Base-by-base conservation (phyloP, 1,140 invertebrate genomes). In the Leptopilina clavipes region DNA sequence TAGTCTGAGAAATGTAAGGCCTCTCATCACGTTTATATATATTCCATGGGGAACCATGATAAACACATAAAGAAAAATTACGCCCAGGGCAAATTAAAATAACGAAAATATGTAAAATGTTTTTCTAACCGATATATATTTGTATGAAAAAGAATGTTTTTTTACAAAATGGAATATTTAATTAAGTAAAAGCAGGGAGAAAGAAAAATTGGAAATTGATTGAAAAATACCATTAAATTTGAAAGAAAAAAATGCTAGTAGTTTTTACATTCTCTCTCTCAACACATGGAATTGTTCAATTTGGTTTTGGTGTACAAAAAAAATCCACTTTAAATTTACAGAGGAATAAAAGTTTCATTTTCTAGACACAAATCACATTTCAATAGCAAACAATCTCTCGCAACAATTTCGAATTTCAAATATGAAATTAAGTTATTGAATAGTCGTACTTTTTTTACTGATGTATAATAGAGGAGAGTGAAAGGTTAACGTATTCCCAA, bases 1-100 rank as follows among this genome's bases (percentile, higher is more conserved):
- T 31, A 65, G 56, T 31, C 56, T 65, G 56, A 65, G 25, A n/a
- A 52, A 65, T 37, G 56, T 65, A 31, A 65, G 25, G 56, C 56
- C 56, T 65, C 56, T 65, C 56, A 31, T 31, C 56, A 31, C 22
- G 22, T n/a, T 25, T 59, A 31, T 31, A 9, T 40, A 40, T 40
- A 40, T 40, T 9, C 37, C 56, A 14, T 22, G 25, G 10, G 48
- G 12, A 12, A 52, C 48, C 14, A 52, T n/a, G 48, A 52, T 48
- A n/a, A 52, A 52, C 48, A n/a, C 7, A 52, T 52, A n/a, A 52
- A 31, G 5, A 31, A 52, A 17, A 52, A 52, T 48, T 48, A 52
- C 48, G 14, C 3, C n/a, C 14, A 52, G 17, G 14, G n/a, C 48
- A 17, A 17, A 17, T 17, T 17, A 52, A 17, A 52, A 17, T n/a